phyloP scores from a whole-genome alignment of 2,888 invertebrate genomes.

The Melanchra persicariae region DNA sequence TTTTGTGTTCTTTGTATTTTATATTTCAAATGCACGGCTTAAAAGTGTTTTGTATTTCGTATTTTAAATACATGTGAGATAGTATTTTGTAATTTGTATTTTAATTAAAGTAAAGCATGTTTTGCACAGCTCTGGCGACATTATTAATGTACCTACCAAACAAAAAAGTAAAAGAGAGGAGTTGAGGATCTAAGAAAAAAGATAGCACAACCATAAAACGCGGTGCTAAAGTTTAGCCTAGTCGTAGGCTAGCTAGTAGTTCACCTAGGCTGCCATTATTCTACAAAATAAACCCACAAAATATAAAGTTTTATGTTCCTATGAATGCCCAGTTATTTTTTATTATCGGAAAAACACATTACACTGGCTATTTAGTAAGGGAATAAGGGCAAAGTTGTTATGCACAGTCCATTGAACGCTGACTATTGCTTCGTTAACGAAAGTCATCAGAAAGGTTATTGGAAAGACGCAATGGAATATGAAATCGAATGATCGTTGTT shows the following conservation, averaged over 20 bases:
- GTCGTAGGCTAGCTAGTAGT: not conserved
- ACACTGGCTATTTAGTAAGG: conserved; percentile 38
- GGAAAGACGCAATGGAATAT: conserved; percentile 60
- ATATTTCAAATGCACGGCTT: too few relatives aligned
- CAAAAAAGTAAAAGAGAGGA: too few relatives aligned
- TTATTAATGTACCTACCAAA: too few relatives aligned
- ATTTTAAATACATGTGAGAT: too few relatives aligned
- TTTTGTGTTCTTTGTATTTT: too few relatives aligned
- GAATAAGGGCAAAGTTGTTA: conserved; percentile 40
- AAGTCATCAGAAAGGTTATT: conserved; percentile 58
- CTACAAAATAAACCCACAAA: conserved; percentile 40
- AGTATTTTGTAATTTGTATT: too few relatives aligned
- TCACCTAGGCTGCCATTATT: conserved; percentile 23
- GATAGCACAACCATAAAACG: not conserved
- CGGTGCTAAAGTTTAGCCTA: not conserved
- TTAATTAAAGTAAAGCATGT: too few relatives aligned
- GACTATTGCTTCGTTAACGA: conserved; percentile 57
- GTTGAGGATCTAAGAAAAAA: too few relatives aligned
- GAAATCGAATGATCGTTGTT: conserved; percentile 55
- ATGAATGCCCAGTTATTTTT: conserved; percentile 50
- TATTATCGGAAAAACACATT: conserved; percentile 51
- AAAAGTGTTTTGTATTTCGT: too few relatives aligned
- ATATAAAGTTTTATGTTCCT: conserved; percentile 40
- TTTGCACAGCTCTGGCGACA: too few relatives aligned
- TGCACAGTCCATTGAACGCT: conserved; percentile 51